Evolutionary conservation across 2,888 invertebrate species (phyloP).

Genomic region (Colostygia pectinataria): DNA sequence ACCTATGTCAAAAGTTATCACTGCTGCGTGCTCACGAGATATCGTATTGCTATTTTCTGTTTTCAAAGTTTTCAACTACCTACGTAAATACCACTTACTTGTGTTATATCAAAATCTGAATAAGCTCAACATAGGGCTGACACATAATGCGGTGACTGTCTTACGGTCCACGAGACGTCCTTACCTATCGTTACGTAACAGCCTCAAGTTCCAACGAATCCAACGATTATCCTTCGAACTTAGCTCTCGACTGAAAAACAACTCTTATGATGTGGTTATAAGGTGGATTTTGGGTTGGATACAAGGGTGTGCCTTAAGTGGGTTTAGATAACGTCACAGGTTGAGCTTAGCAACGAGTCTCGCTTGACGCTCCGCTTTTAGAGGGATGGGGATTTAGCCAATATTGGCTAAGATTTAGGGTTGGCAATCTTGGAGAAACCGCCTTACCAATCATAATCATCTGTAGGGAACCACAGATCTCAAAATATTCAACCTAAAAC

Average conservation of each 20-base stretch:
- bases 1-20: too few species aligned
- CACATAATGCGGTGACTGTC: constrained; percentile 26
- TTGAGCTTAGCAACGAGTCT: constrained; percentile 73
- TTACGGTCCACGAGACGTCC: constrained; percentile 40
- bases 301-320: constrained; percentile 46
- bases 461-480: too few species aligned
- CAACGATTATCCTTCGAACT: constrained; percentile 48
- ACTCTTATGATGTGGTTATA: constrained; percentile 5
- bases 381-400: constrained; percentile 71
- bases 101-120: too few species aligned
- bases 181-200: constrained; percentile 59
- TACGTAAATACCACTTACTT: too few species aligned
- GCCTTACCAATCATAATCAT: too few species aligned
- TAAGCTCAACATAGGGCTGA: too few species aligned
- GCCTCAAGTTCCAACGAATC: constrained; percentile 39
- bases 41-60: too few species aligned
- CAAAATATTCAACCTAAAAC: too few species aligned
- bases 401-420: constrained; percentile 63
- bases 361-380: constrained; percentile 74
- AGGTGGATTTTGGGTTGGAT: constrained; percentile 28
- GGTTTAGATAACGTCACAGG: constrained; percentile 76
- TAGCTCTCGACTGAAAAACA: background rate
- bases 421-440: constrained; percentile 36
- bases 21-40: too few species aligned
- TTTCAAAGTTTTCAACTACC: too few species aligned